Base-by-base conservation (phyloP, 2,797 vertebrate genomes). In the Chaetophractus vellerosus region DNA sequence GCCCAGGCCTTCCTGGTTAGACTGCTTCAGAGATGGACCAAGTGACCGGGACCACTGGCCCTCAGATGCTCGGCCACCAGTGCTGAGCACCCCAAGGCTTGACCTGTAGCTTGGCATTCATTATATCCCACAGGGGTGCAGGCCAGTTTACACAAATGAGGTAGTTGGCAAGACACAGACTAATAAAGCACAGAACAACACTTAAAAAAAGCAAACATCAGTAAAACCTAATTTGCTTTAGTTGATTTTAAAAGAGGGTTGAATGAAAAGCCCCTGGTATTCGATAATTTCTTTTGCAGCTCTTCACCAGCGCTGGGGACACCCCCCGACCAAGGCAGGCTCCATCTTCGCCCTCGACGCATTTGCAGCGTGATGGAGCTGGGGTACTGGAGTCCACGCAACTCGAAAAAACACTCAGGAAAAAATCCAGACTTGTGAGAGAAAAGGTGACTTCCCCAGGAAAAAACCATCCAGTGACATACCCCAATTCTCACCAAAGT, bases 161-260 rank as follows among this genome's bases (percentile, higher is more conserved):
- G 38, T 55, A 28, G 6, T 52, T 80, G 81, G 52, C 31, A 63
- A 50, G 21, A 41, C 74, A 6, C 6, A 84, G n/a, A 55, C 28
- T 66, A 90, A 57, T n/a, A 68, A 2, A 78, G 21, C 59, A 36
- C 2, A 52, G 48, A 66, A 11, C 33, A 48, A 79, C 28, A 75
- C 12, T 38, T 38, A 72, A 66, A 88, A 64, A 90, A 89, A 69
- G 88, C 66, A 90, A 87, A 12, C 6, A 69, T n/a, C 28, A 63
- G 24, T 69, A 61, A 84, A 74, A 36, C 5, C 12, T 6, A 79
- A 41, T 76, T 82, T 69, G 41, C 2, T 86, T 55, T 31, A 36
- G 59, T 69, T 86, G 48, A 61, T 38, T 85, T 61, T 33, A 66
- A 92, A 93, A 69, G 64, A 38, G 9, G 31, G 31, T 33, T 75